Evolutionary conservation across 2,888 invertebrate genomes (phyloP).

Genomic region (Drosophila robusta): DNA sequence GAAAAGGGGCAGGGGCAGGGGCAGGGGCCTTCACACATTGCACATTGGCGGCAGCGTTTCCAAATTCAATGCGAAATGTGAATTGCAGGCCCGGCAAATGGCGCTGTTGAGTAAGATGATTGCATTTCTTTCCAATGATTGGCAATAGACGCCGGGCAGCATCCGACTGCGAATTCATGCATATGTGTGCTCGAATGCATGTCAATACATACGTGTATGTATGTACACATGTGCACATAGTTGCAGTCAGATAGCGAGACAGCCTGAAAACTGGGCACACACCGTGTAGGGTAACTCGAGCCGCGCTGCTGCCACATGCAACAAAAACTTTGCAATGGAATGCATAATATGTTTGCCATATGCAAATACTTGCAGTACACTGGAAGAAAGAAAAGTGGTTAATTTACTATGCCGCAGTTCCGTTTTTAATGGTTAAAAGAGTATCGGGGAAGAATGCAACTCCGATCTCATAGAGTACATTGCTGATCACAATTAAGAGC

Average conservation of each 20-base stretch:
- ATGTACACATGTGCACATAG: not conserved
- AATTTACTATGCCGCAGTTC: not conserved
- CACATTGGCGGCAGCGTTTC: slow-evolving; percentile 32
- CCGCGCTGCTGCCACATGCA: slow-evolving; percentile 38
- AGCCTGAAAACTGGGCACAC: slow-evolving; percentile 5
- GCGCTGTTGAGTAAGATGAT: slow-evolving; percentile 68
- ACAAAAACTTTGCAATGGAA: slow-evolving; percentile 45
- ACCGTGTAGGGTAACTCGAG: slow-evolving; percentile 31
- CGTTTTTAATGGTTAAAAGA: too few relatives aligned
- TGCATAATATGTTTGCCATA: slow-evolving; percentile 73
- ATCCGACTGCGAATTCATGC: slow-evolving; percentile 39
- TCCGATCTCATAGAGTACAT: too few relatives aligned
- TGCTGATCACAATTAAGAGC: too few relatives aligned
- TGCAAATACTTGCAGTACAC: slow-evolving; percentile 65
- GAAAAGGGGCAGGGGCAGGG: too few relatives aligned
- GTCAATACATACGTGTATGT: not conserved
- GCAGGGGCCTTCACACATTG: not conserved
- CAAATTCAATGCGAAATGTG: slow-evolving; percentile 67
- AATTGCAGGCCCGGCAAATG: slow-evolving; percentile 59
- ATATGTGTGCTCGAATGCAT: too few relatives aligned
- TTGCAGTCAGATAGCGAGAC: slow-evolving; percentile 20
- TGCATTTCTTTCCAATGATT: slow-evolving; percentile 79
- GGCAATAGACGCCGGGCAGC: slow-evolving; percentile 52
- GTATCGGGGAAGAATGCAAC: too few relatives aligned
- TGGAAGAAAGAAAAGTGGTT: slow-evolving; percentile 23